These are phyloP conservation scores for Lathamus discolor DNA, from an alignment of 2,113 vertebrate species.

Conservation along the genomic window DNA sequence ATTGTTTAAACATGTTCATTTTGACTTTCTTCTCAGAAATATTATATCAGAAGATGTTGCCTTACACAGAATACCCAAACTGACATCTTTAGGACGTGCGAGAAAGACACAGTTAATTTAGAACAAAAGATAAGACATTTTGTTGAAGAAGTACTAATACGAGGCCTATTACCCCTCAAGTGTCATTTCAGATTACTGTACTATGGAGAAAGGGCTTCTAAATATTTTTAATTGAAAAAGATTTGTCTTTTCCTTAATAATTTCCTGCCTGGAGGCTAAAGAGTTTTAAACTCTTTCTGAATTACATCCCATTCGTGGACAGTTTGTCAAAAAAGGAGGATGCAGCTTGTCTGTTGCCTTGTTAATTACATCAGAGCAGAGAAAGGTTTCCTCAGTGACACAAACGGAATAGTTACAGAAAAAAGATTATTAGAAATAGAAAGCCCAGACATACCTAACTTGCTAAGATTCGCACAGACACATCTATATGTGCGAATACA, in stretches of 20 bases:
- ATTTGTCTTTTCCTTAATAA: conserved; percentile 16
- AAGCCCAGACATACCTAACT: background rate
- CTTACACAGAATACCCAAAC: background rate
- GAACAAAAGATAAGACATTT: conserved; percentile 44
- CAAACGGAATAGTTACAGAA: background rate
- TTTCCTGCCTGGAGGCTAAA: conserved; percentile 16
- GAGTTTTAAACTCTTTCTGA: conserved; percentile 10
- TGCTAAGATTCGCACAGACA: background rate
- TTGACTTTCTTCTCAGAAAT: conserved; percentile 21
- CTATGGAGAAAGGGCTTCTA: background rate
- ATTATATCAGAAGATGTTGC: conserved; percentile 29
- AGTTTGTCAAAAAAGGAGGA: background rate
- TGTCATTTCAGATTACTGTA: conserved; percentile 45
- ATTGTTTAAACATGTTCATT: conserved; percentile 16
- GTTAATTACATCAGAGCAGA: background rate
- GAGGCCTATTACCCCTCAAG: background rate
- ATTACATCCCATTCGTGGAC: background rate
- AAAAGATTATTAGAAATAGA: background rate
- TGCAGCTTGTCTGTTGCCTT: background rate
- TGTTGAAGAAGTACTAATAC: conserved; percentile 33
- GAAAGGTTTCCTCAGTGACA: background rate
- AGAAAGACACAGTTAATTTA: conserved; percentile 51
- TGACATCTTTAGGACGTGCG: conserved; percentile 40
- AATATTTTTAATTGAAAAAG: conserved; percentile 51
- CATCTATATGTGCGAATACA: background rate